A percentile compares a stretch with the other conserved stretches of the same genome.
Evolutionary conservation across 2,113 vertebrate species (phyloP).

Genomic region (Sterna hirundo): DNA sequence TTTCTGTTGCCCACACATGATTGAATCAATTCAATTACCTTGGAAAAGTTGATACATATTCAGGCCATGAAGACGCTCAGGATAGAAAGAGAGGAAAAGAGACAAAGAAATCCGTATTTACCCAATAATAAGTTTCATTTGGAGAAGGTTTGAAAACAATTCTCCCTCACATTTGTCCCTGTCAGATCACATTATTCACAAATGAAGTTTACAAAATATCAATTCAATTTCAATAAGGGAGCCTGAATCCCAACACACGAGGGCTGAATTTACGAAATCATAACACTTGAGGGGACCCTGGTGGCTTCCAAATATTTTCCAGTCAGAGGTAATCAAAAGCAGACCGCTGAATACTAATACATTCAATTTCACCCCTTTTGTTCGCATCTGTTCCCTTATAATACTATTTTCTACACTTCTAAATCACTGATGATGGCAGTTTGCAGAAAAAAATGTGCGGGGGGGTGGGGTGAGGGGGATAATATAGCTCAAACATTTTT

Average conservation of each 20-base stretch:
- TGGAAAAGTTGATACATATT: constrained; percentile 92
- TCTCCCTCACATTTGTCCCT: constrained; percentile 98
- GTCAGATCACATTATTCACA: constrained; percentile 99
- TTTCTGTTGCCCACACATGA: constrained; percentile 90
- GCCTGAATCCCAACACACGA: constrained; percentile 79
- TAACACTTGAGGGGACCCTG: constrained; percentile 89
- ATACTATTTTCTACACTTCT: constrained; percentile 85
- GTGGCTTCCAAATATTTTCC: constrained; percentile 88
- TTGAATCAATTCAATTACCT: constrained; percentile 97
- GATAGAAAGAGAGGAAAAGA: constrained; percentile 71
- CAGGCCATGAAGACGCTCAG: constrained; percentile 84
- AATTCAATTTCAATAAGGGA: constrained; percentile 97
- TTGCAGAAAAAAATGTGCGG: neutral
- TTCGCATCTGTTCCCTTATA: constrained; percentile 87
- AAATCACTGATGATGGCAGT: constrained; percentile 67
- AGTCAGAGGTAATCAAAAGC: constrained; percentile 97
- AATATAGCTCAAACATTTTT: neutral
- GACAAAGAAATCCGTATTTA: constrained; percentile 96
- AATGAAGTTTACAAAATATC: constrained; percentile 99
- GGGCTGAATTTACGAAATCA: constrained; percentile 84
- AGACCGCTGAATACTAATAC: constrained; percentile 89
- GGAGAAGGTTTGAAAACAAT: constrained; percentile 97
- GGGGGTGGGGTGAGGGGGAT: neutral
- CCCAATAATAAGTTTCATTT: constrained; percentile 99
- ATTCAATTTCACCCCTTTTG: constrained; percentile 96